Conservation (phyloP, 2,888 invertebrate species). For the Taenaris catops region DNA sequence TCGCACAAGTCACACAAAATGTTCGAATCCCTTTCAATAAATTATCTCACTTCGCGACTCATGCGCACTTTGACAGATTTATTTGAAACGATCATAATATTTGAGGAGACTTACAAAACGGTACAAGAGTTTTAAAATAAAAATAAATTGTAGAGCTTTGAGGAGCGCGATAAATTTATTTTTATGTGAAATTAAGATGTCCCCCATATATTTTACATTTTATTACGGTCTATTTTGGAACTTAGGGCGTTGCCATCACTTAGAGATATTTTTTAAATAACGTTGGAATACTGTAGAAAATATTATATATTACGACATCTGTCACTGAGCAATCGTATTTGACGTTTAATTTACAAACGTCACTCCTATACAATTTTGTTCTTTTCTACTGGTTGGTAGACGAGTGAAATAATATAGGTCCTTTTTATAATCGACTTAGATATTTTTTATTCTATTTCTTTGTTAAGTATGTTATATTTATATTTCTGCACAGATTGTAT, state of each 20-base stretch:
- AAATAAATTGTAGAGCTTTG: conserved; percentile 52
- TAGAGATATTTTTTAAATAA: too few relatives aligned
- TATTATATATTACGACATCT: too few relatives aligned
- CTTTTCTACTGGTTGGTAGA: too few relatives aligned
- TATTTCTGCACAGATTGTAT: too few relatives aligned
- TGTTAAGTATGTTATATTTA: too few relatives aligned
- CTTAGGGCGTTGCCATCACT: conserved; percentile 15
- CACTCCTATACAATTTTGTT: too few relatives aligned
- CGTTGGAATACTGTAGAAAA: too few relatives aligned
- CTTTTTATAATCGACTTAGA: too few relatives aligned
- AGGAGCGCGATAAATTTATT: conserved; percentile 52
- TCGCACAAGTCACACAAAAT: conserved; percentile 1
- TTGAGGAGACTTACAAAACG: conserved; percentile 58
- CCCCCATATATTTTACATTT: conserved; percentile 54
- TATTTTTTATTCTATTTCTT: too few relatives aligned
- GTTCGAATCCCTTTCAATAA: conserved; percentile 21
- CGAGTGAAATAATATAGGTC: too few relatives aligned
- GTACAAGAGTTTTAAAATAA: conserved; percentile 38
- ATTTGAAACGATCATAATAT: conserved; percentile 60
- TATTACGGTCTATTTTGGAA: conserved; percentile 45
- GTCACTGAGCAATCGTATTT: too few relatives aligned
- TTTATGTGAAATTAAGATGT: conserved; percentile 75
- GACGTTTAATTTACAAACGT: too few relatives aligned
- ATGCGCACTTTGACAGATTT: conserved; percentile 56
- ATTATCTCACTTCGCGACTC: conserved; percentile 17